Conservation (phyloP, 1,140 invertebrate genomes). For the Alviniconcha marisindica region DNA sequence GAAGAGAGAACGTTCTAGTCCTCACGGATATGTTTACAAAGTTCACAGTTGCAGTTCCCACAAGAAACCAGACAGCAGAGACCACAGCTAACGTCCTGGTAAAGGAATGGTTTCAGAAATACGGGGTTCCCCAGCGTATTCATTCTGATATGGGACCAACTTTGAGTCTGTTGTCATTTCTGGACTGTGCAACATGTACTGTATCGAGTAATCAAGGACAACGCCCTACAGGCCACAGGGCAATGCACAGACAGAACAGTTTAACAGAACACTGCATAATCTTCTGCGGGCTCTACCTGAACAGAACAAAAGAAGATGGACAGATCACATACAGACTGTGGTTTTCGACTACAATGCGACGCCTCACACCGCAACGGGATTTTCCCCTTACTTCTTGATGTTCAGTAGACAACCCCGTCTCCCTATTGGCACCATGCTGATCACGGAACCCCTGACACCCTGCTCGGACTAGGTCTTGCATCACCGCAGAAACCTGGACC, state of each 20-base stretch:
- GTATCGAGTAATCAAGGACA: constrained; percentile 21
- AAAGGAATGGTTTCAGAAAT: constrained; percentile 45
- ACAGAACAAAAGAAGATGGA: constrained; percentile 47
- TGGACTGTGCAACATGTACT: not conserved
- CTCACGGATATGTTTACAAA: constrained; percentile 55
- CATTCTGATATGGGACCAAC: constrained; percentile 44
- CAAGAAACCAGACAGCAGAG: constrained; percentile 40
- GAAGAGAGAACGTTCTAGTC: constrained; percentile 53
- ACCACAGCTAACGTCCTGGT: constrained; percentile 40
- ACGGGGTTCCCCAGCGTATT: constrained; percentile 42
- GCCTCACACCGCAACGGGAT: constrained; percentile 22
- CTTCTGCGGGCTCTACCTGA: constrained; percentile 44
- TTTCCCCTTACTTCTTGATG: constrained; percentile 11
- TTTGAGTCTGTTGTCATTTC: constrained; percentile 25
- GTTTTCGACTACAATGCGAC: constrained; percentile 16
- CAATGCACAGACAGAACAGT: not conserved
- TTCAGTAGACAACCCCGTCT: constrained; percentile 1
- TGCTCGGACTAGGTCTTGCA: not conserved
- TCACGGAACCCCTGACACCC: not conserved
- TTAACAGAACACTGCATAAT: constrained; percentile 43
- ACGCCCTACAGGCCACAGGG: constrained; percentile 28
- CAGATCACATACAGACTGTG: not conserved
- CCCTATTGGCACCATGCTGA: not conserved
- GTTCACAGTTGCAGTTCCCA: constrained; percentile 39
- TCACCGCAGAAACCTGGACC: not conserved